phyloP scores from a whole-genome alignment of 2,888 invertebrate genomes.

The Parnassius apollo region DNA sequence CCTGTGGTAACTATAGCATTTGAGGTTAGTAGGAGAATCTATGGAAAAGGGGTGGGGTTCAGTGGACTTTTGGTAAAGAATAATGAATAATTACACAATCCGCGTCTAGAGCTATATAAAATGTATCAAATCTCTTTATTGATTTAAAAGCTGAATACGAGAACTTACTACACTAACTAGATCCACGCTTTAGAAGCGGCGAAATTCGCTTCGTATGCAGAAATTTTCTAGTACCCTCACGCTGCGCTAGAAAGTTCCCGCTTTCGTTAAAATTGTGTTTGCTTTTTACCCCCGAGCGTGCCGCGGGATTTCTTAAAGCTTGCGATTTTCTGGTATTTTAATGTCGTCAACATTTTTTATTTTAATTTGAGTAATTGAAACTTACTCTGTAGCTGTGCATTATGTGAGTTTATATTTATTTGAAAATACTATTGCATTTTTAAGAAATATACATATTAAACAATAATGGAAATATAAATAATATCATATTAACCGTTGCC shows the following conservation, averaged over 20 bases:
- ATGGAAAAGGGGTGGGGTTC: too few species aligned
- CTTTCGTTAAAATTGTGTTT: conserved; percentile 17
- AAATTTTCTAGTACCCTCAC: conserved; percentile 24
- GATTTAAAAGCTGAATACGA: conserved; percentile 18
- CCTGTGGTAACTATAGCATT: too few species aligned
- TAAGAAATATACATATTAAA: too few species aligned
- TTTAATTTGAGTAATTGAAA: background rate
- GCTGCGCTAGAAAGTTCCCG: conserved; percentile 19
- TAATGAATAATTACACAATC: background rate
- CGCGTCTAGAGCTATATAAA: conserved; percentile 1
- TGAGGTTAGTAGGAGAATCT: too few species aligned
- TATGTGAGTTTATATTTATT: too few species aligned
- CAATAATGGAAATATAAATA: too few species aligned
- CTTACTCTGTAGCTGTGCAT: too few species aligned
- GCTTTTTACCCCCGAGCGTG: conserved; percentile 13
- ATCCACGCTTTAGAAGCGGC: conserved; percentile 16
- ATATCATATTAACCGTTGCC: too few species aligned
- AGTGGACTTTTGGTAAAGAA: too few species aligned
- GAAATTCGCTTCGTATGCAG: conserved; percentile 22
- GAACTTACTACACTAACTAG: conserved; percentile 17
- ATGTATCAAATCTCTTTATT: conserved; percentile 7
- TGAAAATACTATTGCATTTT: too few species aligned
- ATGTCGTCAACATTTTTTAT: background rate
- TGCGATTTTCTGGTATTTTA: conserved; percentile 7
- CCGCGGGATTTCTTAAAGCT: conserved; percentile 1